Percentiles rank a stretch among this genome's conserved stretches.
Evolutionary conservation across 2,888 invertebrate species (phyloP).

Genomic region (Archaeoteleia sp.): DNA sequence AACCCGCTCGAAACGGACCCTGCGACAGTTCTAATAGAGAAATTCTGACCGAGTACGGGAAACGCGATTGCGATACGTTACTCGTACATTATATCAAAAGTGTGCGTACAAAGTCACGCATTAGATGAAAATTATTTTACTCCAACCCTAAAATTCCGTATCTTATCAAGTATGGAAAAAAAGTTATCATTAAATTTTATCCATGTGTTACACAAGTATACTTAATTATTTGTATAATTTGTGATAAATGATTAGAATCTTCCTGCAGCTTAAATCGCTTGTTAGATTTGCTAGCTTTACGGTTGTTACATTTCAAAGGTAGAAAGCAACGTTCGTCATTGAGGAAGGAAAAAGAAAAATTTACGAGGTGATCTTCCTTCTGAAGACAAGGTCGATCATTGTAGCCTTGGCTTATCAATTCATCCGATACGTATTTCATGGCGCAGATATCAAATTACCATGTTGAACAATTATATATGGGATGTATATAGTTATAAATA

Average conservation of each 20-base stretch:
- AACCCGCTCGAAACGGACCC: conserved; percentile 56
- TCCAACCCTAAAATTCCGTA: too few species aligned
- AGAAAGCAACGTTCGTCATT: not conserved
- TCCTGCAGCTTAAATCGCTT: too few species aligned
- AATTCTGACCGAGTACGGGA: conserved; percentile 49
- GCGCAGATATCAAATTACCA: not conserved
- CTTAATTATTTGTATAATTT: too few species aligned
- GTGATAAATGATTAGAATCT: too few species aligned
- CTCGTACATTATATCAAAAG: conserved; percentile 24
- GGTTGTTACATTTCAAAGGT: not conserved
- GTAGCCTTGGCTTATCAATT: conserved; percentile 30
- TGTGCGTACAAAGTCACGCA: conserved; percentile 10
- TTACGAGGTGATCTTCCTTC: conserved; percentile 15
- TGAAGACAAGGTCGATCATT: conserved; percentile 17
- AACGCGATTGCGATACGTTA: conserved; percentile 36
- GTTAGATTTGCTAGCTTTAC: too few species aligned
- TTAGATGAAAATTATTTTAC: conserved; percentile 7
- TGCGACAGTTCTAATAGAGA: conserved; percentile 52
- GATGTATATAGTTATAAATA: too few species aligned
- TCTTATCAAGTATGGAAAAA: too few species aligned
- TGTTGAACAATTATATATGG: too few species aligned
- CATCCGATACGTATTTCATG: not conserved
- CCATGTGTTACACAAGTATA: too few species aligned
- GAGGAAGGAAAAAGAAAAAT: conserved; percentile 16
- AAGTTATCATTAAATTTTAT: too few species aligned